phyloP scores from a whole-genome alignment of 1,140 invertebrate species.

The Ooceraea biroi region DNA sequence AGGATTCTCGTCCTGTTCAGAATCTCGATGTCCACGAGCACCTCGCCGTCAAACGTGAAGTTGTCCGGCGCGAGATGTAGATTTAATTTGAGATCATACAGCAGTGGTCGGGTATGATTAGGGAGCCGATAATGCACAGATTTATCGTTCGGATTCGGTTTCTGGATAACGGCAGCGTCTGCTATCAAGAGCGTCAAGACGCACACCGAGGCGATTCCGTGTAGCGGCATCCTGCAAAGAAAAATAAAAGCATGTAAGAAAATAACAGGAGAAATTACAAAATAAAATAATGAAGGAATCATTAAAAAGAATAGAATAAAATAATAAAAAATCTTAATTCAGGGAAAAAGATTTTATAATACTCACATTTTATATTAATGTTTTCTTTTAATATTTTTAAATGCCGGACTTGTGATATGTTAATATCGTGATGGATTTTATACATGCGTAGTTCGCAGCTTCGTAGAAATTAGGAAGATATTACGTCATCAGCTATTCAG shows the following conservation, averaged over 20 bases:
- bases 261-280: too few relatives aligned
- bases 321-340: too few relatives aligned
- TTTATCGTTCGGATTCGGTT: not conserved
- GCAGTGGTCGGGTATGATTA: conserved; percentile 51
- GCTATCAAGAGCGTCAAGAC: not conserved
- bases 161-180: not conserved
- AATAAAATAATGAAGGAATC: too few relatives aligned
- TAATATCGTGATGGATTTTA: not conserved
- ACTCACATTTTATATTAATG: too few relatives aligned
- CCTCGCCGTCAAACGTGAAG: conserved; percentile 73
- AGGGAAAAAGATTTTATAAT: too few relatives aligned
- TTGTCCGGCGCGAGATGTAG: conserved; percentile 46
- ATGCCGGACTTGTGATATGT: too few relatives aligned
- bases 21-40: conserved; percentile 61
- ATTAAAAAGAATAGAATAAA: too few relatives aligned
- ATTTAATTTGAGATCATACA: conserved; percentile 66
- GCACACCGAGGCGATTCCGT: not conserved
- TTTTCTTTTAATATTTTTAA: too few relatives aligned
- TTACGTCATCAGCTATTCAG: not conserved
- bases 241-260: not conserved
- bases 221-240: conserved; percentile 5
- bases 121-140: conserved; percentile 54
- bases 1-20: conserved; percentile 57
- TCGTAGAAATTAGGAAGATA: not conserved
- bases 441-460: not conserved